A percentile compares a stretch with the other conserved stretches of the same genome.
Evolutionary conservation across 1,140 invertebrate genomes (phyloP).

Genomic region (Glossosoma conforme): DNA sequence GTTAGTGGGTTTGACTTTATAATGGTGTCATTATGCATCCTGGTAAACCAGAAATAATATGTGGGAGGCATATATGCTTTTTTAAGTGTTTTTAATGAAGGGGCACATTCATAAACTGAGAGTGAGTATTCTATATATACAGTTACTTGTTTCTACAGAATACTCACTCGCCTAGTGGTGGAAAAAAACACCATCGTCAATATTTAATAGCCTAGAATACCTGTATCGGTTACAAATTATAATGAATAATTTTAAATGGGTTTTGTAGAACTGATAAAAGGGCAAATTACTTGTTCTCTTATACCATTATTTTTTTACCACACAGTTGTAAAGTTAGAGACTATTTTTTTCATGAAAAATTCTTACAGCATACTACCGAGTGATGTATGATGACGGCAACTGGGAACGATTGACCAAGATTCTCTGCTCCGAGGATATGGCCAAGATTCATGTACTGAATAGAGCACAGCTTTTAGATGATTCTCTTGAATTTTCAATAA

Average conservation of each 20-base stretch:
- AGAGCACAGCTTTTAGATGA: conserved; percentile 76
- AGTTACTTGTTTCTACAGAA: too few species aligned
- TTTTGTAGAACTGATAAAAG: neutral
- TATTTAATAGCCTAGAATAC: too few species aligned
- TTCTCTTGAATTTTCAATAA: conserved; percentile 60
- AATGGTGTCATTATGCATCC: neutral
- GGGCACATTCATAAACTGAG: neutral
- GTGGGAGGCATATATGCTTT: neutral
- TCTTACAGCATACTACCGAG: conserved; percentile 61
- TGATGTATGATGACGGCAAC: conserved; percentile 55
- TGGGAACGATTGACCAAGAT: conserved; percentile 45
- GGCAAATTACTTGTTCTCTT: too few species aligned
- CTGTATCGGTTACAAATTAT: too few species aligned
- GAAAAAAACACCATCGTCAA: too few species aligned
- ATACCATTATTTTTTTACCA: neutral
- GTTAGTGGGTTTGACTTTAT: too few species aligned
- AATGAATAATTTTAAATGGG: neutral
- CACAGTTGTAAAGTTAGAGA: neutral
- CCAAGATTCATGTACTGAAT: conserved; percentile 61
- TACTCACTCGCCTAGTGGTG: too few species aligned
- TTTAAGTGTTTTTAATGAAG: neutral
- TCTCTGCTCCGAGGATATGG: conserved; percentile 37
- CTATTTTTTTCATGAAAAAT: too few species aligned
- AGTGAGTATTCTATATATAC: too few species aligned
- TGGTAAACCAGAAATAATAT: neutral